phyloP scores from a whole-genome alignment of 92 coral and sea anemone genomes.

The Isaurus tuberculatus region DNA sequence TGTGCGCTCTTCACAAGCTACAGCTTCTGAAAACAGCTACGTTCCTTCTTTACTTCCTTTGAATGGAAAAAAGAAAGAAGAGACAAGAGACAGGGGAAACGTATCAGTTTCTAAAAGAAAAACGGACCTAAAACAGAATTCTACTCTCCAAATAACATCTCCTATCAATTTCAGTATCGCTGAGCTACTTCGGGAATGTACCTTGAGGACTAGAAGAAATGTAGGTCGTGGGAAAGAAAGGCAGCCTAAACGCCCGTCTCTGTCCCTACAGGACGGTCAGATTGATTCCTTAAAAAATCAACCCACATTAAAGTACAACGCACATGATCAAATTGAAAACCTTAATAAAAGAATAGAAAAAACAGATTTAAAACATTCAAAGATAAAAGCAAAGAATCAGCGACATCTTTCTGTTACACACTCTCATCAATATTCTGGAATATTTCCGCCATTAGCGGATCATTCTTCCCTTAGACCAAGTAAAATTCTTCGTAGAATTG shows the following conservation, averaged over 20 bases:
- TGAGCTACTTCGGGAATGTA: constrained; percentile 33
- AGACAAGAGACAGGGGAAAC: not conserved
- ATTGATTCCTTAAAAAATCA: not conserved
- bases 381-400: not conserved
- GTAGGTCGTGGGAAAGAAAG: constrained; percentile 5
- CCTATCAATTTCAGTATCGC: not conserved
- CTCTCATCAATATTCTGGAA: not conserved
- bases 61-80: not conserved
- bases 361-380: not conserved
- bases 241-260: not conserved
- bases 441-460: not conserved
- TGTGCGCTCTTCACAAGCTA: not conserved
- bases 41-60: not conserved
- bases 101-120: not conserved
- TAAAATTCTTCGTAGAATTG: not conserved
- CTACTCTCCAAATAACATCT: not conserved
- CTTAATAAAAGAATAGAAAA: not conserved
- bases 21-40: not conserved
- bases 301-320: not conserved
- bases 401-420: not conserved
- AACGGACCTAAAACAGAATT: not conserved
- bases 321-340: not conserved
- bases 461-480: not conserved
- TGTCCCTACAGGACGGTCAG: not conserved
- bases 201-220: constrained; percentile 17